These are phyloP conservation scores for Montipora capricornis DNA, from an alignment of 64 coral and sea anemone species.

Conservation along the genomic window DNA sequence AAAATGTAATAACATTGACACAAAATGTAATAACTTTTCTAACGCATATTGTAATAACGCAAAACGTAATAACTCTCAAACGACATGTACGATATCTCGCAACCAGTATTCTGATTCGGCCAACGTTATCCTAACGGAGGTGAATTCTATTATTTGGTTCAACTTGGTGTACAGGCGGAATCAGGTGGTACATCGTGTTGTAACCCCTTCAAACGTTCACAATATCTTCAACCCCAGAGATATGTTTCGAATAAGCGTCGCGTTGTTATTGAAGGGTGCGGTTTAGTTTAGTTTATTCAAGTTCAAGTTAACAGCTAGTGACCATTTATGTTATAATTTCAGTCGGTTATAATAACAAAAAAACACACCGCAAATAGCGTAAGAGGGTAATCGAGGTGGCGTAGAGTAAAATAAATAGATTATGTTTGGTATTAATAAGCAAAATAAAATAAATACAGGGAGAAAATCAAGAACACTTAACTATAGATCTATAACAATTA, in stretches of 20 bases:
- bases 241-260: neutral
- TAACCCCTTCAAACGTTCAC: neutral
- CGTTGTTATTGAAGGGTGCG: neutral
- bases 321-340: too few species aligned
- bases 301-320: too few species aligned
- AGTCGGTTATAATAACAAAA: too few species aligned
- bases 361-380: too few species aligned
- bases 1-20: too few species aligned
- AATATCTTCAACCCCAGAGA: neutral
- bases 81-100: neutral
- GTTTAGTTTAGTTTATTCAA: neutral
- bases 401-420: too few species aligned
- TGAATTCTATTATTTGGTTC: neutral
- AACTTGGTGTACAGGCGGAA: neutral
- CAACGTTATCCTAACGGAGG: neutral
- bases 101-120: neutral
- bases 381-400: too few species aligned
- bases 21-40: too few species aligned
- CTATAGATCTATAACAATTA: too few species aligned
- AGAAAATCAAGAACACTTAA: too few species aligned
- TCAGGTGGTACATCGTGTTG: neutral
- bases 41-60: neutral
- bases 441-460: too few species aligned
- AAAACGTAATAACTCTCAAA: neutral
- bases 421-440: too few species aligned